These are phyloP conservation scores for Eilema caniola DNA, from an alignment of 2,888 invertebrate species.

Conservation along the genomic window DNA sequence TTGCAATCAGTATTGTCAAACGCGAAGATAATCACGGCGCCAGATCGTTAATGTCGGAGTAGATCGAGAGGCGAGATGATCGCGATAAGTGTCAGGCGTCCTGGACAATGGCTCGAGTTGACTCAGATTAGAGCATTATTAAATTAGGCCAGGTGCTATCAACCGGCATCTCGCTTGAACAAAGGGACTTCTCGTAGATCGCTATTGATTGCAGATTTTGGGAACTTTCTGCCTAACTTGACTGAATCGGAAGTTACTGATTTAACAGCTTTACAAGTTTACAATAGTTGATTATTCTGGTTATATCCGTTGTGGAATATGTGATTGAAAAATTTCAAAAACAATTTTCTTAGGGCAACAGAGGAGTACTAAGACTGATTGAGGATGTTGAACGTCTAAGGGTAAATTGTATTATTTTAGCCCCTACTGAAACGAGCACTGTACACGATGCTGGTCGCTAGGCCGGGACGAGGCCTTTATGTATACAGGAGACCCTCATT, in stretches of 20 bases:
- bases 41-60: not conserved
- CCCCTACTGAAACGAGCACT: no score
- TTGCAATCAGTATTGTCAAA: not conserved
- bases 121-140: not conserved
- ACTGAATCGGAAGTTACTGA: not conserved
- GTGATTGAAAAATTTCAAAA: no score
- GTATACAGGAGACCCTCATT: no score
- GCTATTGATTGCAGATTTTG: not conserved
- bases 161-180: not conserved
- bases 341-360: no score
- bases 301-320: not conserved
- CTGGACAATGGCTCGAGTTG: not conserved
- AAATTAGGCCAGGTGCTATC: not conserved
- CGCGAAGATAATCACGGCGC: not conserved
- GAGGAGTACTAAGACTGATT: no score
- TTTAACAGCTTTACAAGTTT: not conserved
- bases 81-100: not conserved
- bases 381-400: no score
- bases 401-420: no score
- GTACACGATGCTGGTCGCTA: no score
- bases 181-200: not conserved
- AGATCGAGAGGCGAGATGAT: not conserved
- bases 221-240: not conserved
- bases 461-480: no score
- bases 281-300: not conserved